Percentiles rank a stretch among this genome's conserved stretches.
phyloP scores from a whole-genome alignment of 2,113 vertebrate genomes.

The Crotalus viridis region DNA sequence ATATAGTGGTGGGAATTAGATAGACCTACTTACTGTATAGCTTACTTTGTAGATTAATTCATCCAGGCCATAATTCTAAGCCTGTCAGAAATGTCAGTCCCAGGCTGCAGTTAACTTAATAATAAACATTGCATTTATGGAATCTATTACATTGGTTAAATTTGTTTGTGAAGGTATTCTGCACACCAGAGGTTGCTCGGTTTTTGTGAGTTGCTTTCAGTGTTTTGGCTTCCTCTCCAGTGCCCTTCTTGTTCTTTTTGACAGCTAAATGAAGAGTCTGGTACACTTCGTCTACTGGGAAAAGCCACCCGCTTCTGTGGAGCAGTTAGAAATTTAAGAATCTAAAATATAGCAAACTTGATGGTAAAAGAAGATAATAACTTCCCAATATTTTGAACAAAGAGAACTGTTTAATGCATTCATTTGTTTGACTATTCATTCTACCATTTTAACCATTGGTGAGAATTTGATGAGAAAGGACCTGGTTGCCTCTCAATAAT shows the following conservation, averaged over 20 bases:
- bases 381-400: background rate
- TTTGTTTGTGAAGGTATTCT: background rate
- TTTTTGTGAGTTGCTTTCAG: background rate
- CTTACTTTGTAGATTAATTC: background rate
- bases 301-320: background rate
- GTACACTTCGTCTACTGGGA: background rate
- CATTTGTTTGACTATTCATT: background rate
- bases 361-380: background rate
- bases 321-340: background rate
- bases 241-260: background rate
- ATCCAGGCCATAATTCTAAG: background rate
- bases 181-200: background rate
- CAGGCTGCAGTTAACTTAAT: background rate
- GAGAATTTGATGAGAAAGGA: background rate
- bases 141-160: background rate
- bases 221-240: background rate
- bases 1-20: background rate
- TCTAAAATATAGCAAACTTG: background rate
- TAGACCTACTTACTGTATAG: background rate
- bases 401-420: background rate
- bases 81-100: background rate
- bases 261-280: background rate
- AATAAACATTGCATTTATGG: background rate
- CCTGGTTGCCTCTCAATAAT: background rate
- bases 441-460: background rate